Evolutionary conservation across 1,140 invertebrate genomes (phyloP).

Genomic region (Trichonephila clavipes): DNA sequence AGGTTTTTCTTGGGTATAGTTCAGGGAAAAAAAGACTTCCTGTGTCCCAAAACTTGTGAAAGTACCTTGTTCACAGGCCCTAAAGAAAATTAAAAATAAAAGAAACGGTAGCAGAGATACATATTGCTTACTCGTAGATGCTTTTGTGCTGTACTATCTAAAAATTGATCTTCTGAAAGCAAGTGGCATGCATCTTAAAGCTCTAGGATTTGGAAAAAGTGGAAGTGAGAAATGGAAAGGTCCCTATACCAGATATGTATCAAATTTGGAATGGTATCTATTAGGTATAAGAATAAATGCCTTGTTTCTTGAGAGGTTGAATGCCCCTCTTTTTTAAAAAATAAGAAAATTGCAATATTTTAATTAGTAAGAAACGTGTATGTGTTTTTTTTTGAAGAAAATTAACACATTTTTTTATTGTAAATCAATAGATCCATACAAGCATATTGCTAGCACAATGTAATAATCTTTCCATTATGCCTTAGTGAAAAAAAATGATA

Average conservation of each 20-base stretch:
- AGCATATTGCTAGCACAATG: no score
- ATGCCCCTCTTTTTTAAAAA: not conserved
- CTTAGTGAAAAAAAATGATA: no score
- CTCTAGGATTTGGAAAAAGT: not conserved
- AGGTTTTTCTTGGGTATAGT: not conserved
- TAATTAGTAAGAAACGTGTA: not conserved
- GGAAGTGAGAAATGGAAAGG: not conserved
- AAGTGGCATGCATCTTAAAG: not conserved
- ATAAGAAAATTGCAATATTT: not conserved
- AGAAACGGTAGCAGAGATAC: not conserved
- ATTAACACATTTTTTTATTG: no score
- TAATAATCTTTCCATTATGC: no score
- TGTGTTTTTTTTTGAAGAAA: no score
- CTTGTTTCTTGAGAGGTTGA: not conserved
- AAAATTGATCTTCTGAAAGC: slow-evolving; percentile 6
- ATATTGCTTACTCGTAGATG: not conserved
- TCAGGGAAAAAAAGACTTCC: not conserved
- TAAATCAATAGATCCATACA: no score
- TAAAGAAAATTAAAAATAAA: no score
- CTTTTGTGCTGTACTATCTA: not conserved
- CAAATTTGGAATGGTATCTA: not conserved
- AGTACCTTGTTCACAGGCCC: not conserved
- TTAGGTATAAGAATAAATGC: not conserved
- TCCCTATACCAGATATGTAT: not conserved
- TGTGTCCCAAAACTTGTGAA: not conserved